phyloP scores from a whole-genome alignment of 2,888 invertebrate genomes.

The Cryptocephalus primarius region DNA sequence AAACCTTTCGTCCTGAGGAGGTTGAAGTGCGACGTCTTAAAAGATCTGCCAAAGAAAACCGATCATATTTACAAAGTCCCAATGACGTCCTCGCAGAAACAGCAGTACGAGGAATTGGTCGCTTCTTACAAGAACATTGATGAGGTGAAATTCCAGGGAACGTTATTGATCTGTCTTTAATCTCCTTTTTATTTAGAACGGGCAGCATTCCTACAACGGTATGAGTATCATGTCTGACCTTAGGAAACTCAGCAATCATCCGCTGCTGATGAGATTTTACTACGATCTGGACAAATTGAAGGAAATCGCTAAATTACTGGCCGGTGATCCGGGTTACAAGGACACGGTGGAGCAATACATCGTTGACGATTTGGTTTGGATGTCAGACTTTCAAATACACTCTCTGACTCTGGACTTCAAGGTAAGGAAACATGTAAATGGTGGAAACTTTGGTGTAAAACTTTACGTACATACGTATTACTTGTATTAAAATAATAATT shows the following conservation, averaged over 20 bases:
- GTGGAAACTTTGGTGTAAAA: background rate
- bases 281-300: constrained; percentile 53
- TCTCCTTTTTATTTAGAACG: constrained; percentile 9
- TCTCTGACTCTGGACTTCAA: constrained; percentile 58
- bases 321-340: constrained; percentile 56
- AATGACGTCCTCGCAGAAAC: constrained; percentile 62
- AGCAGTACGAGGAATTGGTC: constrained; percentile 65
- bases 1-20: constrained; percentile 88
- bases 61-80: constrained; percentile 56
- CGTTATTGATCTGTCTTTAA: background rate
- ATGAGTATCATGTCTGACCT: constrained; percentile 86
- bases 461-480: background rate
- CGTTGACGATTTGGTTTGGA: constrained; percentile 73
- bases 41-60: constrained; percentile 74
- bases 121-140: constrained; percentile 52
- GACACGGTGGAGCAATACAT: constrained; percentile 69
- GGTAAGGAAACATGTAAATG: constrained; percentile 36
- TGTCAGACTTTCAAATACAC: constrained; percentile 89
- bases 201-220: constrained; percentile 41
- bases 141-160: constrained; percentile 5
- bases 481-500: constrained; percentile 3
- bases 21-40: constrained; percentile 75
- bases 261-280: constrained; percentile 67
- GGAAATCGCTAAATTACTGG: constrained; percentile 59
- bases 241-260: constrained; percentile 90